Percentiles rank a stretch among this genome's conserved stretches.
Evolutionary conservation across 2,888 invertebrate species (phyloP).

Genomic region (Anorthoa munda): DNA sequence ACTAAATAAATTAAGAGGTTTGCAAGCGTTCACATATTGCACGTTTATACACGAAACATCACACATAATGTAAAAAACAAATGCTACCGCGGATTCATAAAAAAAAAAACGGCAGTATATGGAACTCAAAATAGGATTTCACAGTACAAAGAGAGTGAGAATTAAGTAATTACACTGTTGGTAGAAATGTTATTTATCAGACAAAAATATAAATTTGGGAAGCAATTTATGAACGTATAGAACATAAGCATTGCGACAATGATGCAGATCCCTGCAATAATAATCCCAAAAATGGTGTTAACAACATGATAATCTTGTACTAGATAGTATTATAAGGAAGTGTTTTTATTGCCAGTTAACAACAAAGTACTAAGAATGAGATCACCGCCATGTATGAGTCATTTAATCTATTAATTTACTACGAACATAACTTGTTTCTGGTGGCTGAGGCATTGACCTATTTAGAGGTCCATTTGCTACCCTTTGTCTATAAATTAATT

Average conservation of each 20-base stretch:
- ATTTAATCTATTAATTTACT: constrained; percentile 79
- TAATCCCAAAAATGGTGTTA: constrained; percentile 54
- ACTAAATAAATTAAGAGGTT: constrained; percentile 45
- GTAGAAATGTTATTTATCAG: not conserved
- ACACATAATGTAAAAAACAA: not conserved
- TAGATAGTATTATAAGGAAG: constrained; percentile 70
- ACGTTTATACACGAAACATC: constrained; percentile 14
- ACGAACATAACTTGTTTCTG: constrained; percentile 73
- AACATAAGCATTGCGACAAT: not conserved
- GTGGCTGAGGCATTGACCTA: constrained; percentile 81
- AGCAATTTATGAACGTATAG: not conserved
- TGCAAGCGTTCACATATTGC: constrained; percentile 32
- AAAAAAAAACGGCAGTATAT: not conserved
- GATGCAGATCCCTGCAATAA: constrained; percentile 22
- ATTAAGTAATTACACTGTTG: not conserved
- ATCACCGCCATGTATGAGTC: constrained; percentile 80
- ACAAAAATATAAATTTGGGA: not conserved
- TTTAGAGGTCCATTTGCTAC: constrained; percentile 66
- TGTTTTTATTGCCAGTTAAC: constrained; percentile 67
- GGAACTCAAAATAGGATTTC: not conserved
- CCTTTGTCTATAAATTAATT: constrained; percentile 58
- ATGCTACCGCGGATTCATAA: not conserved
- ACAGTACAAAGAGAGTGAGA: not conserved
- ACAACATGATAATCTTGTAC: constrained; percentile 59
- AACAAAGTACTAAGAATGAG: constrained; percentile 73